A percentile compares a stretch with the other conserved stretches of the same genome.
Conservation (phyloP, 1,140 invertebrate species). For the Stenopsyche tienmushanensis region DNA sequence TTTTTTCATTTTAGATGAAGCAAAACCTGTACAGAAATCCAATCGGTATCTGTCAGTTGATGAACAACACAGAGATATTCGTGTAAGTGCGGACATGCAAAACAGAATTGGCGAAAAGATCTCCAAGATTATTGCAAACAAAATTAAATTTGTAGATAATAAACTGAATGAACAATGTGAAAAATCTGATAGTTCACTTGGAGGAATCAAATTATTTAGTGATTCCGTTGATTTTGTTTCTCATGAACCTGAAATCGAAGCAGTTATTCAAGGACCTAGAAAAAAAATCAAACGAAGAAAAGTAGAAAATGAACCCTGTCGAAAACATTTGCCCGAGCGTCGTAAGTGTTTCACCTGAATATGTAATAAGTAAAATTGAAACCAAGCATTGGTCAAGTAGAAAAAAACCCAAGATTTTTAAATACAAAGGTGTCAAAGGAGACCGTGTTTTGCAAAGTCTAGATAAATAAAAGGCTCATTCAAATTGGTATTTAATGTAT, state of each 20-base stretch:
- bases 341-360: constrained; percentile 22
- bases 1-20: too few species aligned
- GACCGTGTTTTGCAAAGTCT: not conserved
- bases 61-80: constrained; percentile 27
- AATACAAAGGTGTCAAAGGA: constrained; percentile 21
- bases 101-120: constrained; percentile 32
- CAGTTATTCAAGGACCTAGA: constrained; percentile 8
- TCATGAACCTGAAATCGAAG: constrained; percentile 24
- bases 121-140: constrained; percentile 30
- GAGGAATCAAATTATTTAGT: constrained; percentile 33
- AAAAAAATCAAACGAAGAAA: constrained; percentile 35
- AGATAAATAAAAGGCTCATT: not conserved
- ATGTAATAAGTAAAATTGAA: constrained; percentile 17
- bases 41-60: constrained; percentile 30
- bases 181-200: not conserved
- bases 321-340: not conserved
- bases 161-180: not conserved
- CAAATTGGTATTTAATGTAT: too few species aligned
- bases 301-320: constrained; percentile 7
- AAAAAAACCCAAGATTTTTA: constrained; percentile 35
- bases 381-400: constrained; percentile 34
- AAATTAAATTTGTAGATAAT: constrained; percentile 31
- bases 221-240: constrained; percentile 26
- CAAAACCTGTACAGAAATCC: too few species aligned
- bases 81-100: constrained; percentile 37